Conservation (phyloP, 2,888 invertebrate species). For the Muscina levida region DNA sequence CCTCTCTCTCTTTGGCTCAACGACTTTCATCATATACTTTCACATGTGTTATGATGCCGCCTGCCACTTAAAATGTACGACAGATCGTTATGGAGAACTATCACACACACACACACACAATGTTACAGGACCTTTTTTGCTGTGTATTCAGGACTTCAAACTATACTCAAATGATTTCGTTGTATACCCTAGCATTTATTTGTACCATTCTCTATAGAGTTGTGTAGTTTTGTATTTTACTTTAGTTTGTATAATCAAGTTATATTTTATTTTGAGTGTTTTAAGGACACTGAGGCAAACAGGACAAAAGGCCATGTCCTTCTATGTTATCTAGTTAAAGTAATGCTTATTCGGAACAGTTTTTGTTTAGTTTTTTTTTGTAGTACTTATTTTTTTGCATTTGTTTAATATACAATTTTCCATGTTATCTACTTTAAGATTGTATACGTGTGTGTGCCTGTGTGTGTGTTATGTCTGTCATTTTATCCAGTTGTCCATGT, state of each 20-base stretch:
- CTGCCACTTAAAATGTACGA: constrained; percentile 52
- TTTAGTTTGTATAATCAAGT: constrained; percentile 31
- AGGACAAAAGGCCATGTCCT: constrained; percentile 15
- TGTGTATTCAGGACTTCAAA: not conserved
- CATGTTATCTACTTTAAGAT: constrained; percentile 11
- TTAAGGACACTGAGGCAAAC: not conserved
- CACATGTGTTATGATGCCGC: constrained; percentile 35
- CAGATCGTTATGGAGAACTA: constrained; percentile 30
- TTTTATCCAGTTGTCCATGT: constrained; percentile 9
- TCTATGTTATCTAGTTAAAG: constrained; percentile 18
- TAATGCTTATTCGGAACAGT: not conserved
- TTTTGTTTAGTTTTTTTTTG: constrained; percentile 8
- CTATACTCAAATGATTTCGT: constrained; percentile 21
- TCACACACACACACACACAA: constrained; percentile 8
- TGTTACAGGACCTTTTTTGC: not conserved
- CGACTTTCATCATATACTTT: too few species aligned
- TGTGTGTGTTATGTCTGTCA: constrained; percentile 16
- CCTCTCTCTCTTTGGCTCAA: not conserved
- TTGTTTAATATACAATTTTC: too few species aligned
- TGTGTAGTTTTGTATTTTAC: not conserved
- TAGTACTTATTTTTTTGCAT: not conserved
- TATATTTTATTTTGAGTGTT: constrained; percentile 28
- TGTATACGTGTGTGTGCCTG: constrained; percentile 2
- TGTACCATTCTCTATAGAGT: not conserved
- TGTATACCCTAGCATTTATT: not conserved